These are phyloP conservation scores for Oreochromis niloticus DNA, from an alignment of 2,113 vertebrate species.

Conservation along the genomic window DNA sequence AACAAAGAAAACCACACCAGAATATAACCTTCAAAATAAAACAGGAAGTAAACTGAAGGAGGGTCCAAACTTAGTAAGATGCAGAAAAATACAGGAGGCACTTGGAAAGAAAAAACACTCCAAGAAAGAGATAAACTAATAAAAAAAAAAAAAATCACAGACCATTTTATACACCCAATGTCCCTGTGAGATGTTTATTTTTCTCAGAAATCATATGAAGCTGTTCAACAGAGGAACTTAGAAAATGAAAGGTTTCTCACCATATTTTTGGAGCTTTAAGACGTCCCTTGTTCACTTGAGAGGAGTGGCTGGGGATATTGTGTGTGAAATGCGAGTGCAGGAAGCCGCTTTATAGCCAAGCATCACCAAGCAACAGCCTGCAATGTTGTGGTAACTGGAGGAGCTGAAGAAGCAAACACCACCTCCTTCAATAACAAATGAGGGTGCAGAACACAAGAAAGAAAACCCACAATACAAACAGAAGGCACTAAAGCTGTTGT, in stretches of 20 bases:
- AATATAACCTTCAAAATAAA: neutral
- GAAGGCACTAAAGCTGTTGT: neutral
- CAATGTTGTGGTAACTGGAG: slow-evolving; percentile 57
- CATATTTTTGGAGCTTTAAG: slow-evolving; percentile 33
- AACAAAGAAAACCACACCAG: neutral
- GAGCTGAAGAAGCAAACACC: slow-evolving; percentile 31
- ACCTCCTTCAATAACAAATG: slow-evolving; percentile 7
- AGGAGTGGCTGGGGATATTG: slow-evolving; percentile 30
- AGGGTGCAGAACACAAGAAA: neutral
- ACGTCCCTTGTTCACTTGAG: slow-evolving; percentile 29
- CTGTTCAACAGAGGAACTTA: neutral
- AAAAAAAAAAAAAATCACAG: neutral
- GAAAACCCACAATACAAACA: neutral
- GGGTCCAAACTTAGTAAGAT: neutral
- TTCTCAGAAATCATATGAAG: neutral
- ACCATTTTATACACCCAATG: neutral
- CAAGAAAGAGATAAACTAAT: neutral
- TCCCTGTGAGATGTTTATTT: slow-evolving; percentile 30
- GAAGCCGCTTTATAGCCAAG: slow-evolving; percentile 21
- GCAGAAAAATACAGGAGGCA: neutral
- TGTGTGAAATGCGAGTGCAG: neutral
- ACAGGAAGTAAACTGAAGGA: neutral
- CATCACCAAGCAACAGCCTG: slow-evolving; percentile 38
- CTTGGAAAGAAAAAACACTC: neutral
- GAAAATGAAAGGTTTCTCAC: slow-evolving; percentile 15